phyloP scores from a whole-genome alignment of 2,797 vertebrate species.

The Mormyrops attenuatus region DNA sequence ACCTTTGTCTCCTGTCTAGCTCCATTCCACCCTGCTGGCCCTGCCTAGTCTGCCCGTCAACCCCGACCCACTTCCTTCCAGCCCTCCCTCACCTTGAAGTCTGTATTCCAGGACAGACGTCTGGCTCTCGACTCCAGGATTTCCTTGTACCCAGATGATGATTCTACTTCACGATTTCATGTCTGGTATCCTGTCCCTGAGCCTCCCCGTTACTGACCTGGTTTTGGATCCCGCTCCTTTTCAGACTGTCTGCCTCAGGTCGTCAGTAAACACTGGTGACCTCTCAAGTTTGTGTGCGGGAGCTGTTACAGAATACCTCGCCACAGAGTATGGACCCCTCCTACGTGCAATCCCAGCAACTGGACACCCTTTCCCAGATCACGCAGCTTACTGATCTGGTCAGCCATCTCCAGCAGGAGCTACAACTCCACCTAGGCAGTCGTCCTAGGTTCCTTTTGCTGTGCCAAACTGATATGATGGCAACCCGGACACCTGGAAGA shows the following conservation, averaged over 20 bases:
- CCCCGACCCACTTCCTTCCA: background rate
- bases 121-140: background rate
- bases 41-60: background rate
- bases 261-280: no score
- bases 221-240: background rate
- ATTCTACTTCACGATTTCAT: background rate
- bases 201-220: background rate
- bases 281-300: no score
- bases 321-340: no score
- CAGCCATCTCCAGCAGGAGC: no score
- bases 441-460: background rate
- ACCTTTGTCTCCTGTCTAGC: background rate
- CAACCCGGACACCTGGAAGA: background rate
- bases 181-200: background rate
- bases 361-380: no score
- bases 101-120: background rate
- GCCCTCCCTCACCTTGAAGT: background rate
- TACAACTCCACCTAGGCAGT: no score
- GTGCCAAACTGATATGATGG: background rate
- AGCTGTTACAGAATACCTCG: no score
- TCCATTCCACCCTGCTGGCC: background rate
- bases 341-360: no score
- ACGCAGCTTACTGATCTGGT: no score
- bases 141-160: background rate
- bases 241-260: no score